Evolutionary conservation across 35 echinoderm and acorn worm genomes (phyloP), one percentile per base, ranked within the genome.

Genomic region (Ophiothrix spiculata): DNA sequence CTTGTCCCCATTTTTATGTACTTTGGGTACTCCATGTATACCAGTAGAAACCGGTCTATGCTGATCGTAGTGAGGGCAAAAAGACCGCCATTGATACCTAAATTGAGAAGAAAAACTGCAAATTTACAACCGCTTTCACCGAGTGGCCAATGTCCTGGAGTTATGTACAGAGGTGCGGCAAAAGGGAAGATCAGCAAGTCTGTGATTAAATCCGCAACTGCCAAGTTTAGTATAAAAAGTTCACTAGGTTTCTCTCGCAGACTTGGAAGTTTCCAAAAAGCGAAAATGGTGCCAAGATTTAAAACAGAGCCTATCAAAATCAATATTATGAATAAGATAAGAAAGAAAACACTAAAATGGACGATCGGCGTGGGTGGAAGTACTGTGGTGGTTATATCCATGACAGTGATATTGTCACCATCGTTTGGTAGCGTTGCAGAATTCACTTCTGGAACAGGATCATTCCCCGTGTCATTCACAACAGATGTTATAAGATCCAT

Each of bases 171-270:
- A 14, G 81, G 46, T 10, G 81, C 81, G n/a, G 35, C 16, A 28
- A 69, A 25, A 0, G 81, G 81, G n/a, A 84, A 16, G 1, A 54
- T 32, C 14, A 60, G 35, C 35, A 60, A 31, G 13, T 56, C 81
- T 31, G 63, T 60, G 28, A 84, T 34, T 32, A 84, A 56, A 36
- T 84, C 81, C 15, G 14, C 12, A 36, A 31, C 63, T 23, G 81
- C 33, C n/a, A 84, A 37, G 31, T 60, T 84, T 23, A 84, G 46
- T 6, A 84, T 54, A 13, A 84, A 56, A 10, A 84, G 81, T 21
- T 84, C 63, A 37, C 81, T 84, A 23, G 81, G 81, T 35, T 84
- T 84, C 56, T 84, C 45, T 10, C 49, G 42, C 28, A 84, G 81
- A 69, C 60, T n/a, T 2, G 60, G 60, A 25, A 69, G 1, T 25